These are phyloP conservation scores for Bovichtus variegatus DNA, from an alignment of 2,797 vertebrate species.

Conservation along the genomic window DNA sequence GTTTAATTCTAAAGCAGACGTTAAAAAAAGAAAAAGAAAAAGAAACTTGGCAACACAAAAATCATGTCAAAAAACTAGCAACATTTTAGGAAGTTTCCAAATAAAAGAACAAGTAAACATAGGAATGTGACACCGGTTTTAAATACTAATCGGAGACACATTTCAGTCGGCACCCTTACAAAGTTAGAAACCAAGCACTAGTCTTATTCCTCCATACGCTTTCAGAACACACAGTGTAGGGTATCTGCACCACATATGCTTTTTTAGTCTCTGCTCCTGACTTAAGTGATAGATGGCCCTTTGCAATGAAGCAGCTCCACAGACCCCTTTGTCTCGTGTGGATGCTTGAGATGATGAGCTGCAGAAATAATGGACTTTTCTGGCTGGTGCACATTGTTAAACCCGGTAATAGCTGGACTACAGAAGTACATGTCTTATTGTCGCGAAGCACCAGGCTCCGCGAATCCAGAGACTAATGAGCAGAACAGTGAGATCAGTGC, in stretches of 20 bases:
- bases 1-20: neutral
- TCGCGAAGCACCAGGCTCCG: slow-evolving; percentile 56
- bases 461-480: slow-evolving; percentile 72
- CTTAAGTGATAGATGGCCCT: slow-evolving; percentile 74
- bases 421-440: slow-evolving; percentile 67
- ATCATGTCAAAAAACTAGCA: neutral
- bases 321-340: slow-evolving; percentile 72
- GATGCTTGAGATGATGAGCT: slow-evolving; percentile 80
- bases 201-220: slow-evolving; percentile 1
- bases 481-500: slow-evolving; percentile 70
- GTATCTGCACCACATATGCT: slow-evolving; percentile 38
- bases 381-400: slow-evolving; percentile 78
- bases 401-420: slow-evolving; percentile 71
- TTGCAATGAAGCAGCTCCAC: slow-evolving; percentile 58
- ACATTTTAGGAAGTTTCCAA: neutral
- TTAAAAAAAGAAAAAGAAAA: too few relatives aligned
- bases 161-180: too few relatives aligned
- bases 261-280: slow-evolving; percentile 47
- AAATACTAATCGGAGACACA: neutral
- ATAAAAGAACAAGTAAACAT: neutral
- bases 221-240: slow-evolving; percentile 15
- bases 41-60: neutral
- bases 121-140: neutral
- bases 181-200: neutral
- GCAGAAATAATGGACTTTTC: slow-evolving; percentile 82